Base-by-base conservation (phyloP, 2,113 vertebrate genomes). In the Astatoreochromis straeleni region DNA sequence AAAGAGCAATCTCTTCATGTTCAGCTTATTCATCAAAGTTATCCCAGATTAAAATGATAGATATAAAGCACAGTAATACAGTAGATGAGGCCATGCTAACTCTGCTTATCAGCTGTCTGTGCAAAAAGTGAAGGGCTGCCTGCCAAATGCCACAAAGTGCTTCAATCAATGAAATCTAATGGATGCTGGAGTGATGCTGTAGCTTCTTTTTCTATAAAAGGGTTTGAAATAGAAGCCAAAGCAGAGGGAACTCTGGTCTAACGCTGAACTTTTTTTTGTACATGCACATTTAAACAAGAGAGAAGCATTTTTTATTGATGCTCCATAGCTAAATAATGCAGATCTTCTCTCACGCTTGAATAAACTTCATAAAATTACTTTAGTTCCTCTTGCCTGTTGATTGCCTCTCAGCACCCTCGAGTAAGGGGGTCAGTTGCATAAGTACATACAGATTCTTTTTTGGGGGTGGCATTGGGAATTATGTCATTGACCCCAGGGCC, bases 291-390 rank as follows among this genome's bases (percentile, higher is more conserved):
- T 58, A 65, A 73, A 92, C 38, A 68, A 73, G 57, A 82, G 13
- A 54, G 11, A 78, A 60, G 12, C 45, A 85, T 94, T 4, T 91
- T 81, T 94, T 91, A 94, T 95, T 90, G 33, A 93, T 92, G 88
- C 78, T 81, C 29, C 17, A 13, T 12, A 73, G 31, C 78, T 96
- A 82, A 96, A 95, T 95, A 93, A 95, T 95, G 90, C 86, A 96
- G 80, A 42, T 68, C 54, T 82, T 65, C 75, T n/a, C 11, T 86
- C 47, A 92, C 26, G 83, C 92, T 90, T 84, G 90, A 91, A 83
- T 91, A 82, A 82, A 87, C 86, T 83, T 92, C 12, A 75, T 54
- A 86, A 80, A 87, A 70, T 92, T 45, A 45, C 81, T 85, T 87
- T 80, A 80, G 83, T 92, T 93, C 82, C 73, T 80, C 70, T 81